These are phyloP conservation scores for Anser brachyrhynchus DNA, from an alignment of 2,113 vertebrate species.

Conservation along the genomic window DNA sequence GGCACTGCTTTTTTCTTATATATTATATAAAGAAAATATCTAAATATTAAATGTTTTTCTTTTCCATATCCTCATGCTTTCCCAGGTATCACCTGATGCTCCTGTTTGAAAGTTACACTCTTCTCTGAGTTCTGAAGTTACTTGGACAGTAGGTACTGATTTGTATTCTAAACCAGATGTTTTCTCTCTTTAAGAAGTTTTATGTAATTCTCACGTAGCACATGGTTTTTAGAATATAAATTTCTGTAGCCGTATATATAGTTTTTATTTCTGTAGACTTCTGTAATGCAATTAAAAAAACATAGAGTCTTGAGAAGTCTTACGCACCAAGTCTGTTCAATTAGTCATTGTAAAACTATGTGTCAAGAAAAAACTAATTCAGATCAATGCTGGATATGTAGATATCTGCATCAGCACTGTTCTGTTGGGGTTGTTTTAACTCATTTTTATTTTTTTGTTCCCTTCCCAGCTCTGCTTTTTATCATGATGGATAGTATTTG, in stretches of 20 bases:
- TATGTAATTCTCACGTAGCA: not conserved
- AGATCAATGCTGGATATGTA: not conserved
- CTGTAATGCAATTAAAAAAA: not conserved
- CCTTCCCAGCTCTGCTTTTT: not conserved
- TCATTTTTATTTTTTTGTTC: not conserved
- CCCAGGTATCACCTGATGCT: not conserved
- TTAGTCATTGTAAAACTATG: not conserved
- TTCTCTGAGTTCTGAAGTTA: not conserved
- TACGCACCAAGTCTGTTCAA: not conserved
- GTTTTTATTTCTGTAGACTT: not conserved
- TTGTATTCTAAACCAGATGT: not conserved
- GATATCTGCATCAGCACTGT: not conserved
- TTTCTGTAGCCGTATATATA: not conserved
- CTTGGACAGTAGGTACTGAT: not conserved
- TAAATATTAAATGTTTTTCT: not conserved
- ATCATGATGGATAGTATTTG: not conserved
- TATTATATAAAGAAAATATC: not conserved
- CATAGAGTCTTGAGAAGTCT: not conserved
- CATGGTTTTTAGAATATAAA: not conserved
- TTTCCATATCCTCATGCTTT: not conserved
- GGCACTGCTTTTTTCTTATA: not conserved
- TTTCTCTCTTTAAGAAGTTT: not conserved
- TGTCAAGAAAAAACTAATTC: not conserved
- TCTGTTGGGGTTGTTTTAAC: not conserved
- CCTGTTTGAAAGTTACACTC: not conserved